Evolutionary conservation across 2,797 vertebrate species (phyloP).

Genomic region (Setipinna tenuifilis): DNA sequence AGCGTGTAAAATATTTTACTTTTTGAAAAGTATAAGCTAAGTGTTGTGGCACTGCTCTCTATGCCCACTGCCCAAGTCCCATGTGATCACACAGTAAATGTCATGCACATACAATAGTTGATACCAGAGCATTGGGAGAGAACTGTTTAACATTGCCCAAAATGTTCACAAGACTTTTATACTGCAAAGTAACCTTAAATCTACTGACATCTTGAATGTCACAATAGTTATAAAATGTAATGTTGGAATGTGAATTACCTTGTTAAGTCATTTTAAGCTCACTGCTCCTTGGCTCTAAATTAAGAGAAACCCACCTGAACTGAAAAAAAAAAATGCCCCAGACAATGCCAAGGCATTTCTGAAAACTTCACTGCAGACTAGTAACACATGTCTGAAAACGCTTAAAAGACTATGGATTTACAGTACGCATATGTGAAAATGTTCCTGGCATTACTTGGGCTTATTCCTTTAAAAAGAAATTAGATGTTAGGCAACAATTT

Average conservation of each 20-base stretch:
- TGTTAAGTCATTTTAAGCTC: not conserved
- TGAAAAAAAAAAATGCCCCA: not conserved
- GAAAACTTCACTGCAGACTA: not conserved
- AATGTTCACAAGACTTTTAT: not conserved
- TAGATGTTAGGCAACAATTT: not conserved
- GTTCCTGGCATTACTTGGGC: not conserved
- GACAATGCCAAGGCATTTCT: not conserved
- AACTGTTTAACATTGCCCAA: conserved; percentile 4
- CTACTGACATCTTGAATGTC: conserved; percentile 12
- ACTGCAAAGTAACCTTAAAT: not conserved
- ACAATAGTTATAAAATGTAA: not conserved
- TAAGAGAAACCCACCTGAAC: not conserved
- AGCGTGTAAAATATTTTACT: not conserved
- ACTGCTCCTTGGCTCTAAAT: not conserved
- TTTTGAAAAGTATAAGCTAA: conserved; percentile 11
- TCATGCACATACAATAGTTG: not conserved
- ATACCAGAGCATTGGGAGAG: conserved; percentile 4
- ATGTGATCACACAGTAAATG: not conserved
- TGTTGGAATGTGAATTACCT: not conserved
- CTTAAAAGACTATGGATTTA: not conserved
- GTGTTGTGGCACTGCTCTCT: not conserved
- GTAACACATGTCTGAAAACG: not conserved
- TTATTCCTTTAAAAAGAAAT: not conserved
- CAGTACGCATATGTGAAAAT: conserved; percentile 1
- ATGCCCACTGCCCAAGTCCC: not conserved